Evolutionary conservation across 2,113 vertebrate species (phyloP), one percentile per base, ranked within the genome.

Genomic region (Ophthalmolycus amberensis): DNA sequence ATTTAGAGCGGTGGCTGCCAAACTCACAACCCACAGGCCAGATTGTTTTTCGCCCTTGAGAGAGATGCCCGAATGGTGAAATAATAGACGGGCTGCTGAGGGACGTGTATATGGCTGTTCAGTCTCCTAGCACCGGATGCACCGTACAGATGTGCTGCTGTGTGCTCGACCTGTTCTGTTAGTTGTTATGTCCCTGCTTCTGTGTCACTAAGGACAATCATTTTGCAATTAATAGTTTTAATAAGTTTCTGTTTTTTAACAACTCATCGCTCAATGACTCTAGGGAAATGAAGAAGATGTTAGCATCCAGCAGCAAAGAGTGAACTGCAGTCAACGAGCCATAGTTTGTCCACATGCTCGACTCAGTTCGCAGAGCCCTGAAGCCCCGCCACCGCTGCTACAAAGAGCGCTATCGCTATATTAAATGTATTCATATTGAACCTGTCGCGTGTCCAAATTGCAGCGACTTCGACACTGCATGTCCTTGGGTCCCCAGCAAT

Each of bases 41-140:
- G 27, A 73, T 67, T 54, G 75, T 77, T 60, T 63, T 84, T 81
- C 56, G 70, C 38, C 82, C 88, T 87, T 87, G 82, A 87, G 74
- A 60, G 54, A 84, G 10, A 75, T 71, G 71, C 64, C 48, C 69
- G 37, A 42, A 6, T n/a, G 46, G 29, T 79, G 79, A 72, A 75
- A 71, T 76, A 25, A 78, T 44, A 64, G 60, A 85, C 20, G 15
- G 34, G 66, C 25, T 52, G 37, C 38, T 42, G 71, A 74, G 52
- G 67, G 63, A 84, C 69, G 10, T 60, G 7, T 34, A 32, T 58
- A 29, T 15, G 50, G 62, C 40, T 4, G 0, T 64, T 80, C 46
- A 37, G 29, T 38, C 22, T 63, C 9, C 6, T 0, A 58, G 29
- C 44, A 58, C 27, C 2, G 3, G 48, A 74, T 34, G 48, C 27